Evolutionary conservation across 2,797 vertebrate species (phyloP).

Genomic region (Numenius phaeopus): DNA sequence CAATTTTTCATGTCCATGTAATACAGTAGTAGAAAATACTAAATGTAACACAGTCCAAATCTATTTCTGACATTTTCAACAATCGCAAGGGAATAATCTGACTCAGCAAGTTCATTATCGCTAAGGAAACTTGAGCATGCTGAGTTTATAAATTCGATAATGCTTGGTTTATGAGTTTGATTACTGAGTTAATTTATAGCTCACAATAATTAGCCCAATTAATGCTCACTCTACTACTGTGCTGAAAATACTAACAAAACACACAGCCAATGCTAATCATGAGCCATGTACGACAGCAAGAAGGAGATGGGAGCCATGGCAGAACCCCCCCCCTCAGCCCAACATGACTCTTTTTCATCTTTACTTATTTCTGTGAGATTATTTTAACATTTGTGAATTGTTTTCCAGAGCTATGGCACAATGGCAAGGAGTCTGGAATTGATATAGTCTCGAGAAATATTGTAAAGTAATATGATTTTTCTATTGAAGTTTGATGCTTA

Average conservation of each 20-base stretch:
- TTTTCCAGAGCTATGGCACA: slow-evolving; percentile 23
- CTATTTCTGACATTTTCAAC: slow-evolving; percentile 34
- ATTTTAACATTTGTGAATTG: neutral
- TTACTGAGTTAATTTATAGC: slow-evolving; percentile 71
- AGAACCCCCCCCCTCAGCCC: neutral
- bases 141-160: slow-evolving; percentile 70
- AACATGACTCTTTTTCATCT: neutral
- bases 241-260: slow-evolving; percentile 56
- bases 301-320: neutral
- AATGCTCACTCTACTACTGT: slow-evolving; percentile 28
- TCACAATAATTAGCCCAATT: slow-evolving; percentile 62
- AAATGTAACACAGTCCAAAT: neutral
- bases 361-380: neutral
- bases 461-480: neutral
- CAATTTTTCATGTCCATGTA: neutral
- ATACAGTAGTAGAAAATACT: neutral
- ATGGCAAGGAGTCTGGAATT: neutral
- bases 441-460: neutral
- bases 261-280: neutral
- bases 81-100: slow-evolving; percentile 51
- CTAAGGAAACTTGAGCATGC: slow-evolving; percentile 40
- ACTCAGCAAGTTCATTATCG: slow-evolving; percentile 58
- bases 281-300: neutral
- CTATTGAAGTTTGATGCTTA: neutral
- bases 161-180: slow-evolving; percentile 63